Base-by-base conservation (phyloP, 1,140 invertebrate genomes). In the Bombus cullumanus region DNA sequence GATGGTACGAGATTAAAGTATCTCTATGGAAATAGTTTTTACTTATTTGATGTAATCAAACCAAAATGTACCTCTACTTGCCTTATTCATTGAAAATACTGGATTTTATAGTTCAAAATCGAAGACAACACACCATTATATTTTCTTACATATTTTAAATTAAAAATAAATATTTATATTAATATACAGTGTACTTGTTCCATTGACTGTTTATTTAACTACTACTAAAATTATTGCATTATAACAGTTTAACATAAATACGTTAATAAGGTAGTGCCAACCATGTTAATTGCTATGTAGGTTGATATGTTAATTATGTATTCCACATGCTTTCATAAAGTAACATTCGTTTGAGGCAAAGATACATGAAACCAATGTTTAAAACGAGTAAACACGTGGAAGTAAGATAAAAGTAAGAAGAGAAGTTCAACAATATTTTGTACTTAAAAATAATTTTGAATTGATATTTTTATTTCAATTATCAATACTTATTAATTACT, bases 151-250 rank as follows among this genome's bases (percentile, higher is more conserved):
- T 4, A 59, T 72, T 72, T 43, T 9, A 9, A 66, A 12, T 43
- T 34, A 12, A 22, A 31, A 72, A 81, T 59, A 81, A 39, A 81
- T 59, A 80, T 72, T 72, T 81, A n/a, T 83, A 82, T 53, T 75
- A 9, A 22, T n/a, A 53, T 8, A n/a, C 15, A n/a, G 4, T 41
- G 47, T n/a, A 53, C 69, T n/a, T 22, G 1, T 59, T 64, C 66
- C 25, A 83, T 80, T 31, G 62, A 79, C 13, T 47, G 5, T 28
- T 43, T 41, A 22, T 37, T 39, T 62, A 37, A 76, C 2, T 31
- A 57, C 6, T 37, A 53, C 13, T 53, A 75, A 25, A 15, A 28
- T 8, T 1, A 31, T 25, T 64, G 41, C 41, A 77, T n/a, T 78
- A n/a, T 39, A 43, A 3, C 34, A 25, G 18, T 78, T 78, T 78